phyloP scores from a whole-genome alignment of 2,888 invertebrate species.

The Dusona sp. region DNA sequence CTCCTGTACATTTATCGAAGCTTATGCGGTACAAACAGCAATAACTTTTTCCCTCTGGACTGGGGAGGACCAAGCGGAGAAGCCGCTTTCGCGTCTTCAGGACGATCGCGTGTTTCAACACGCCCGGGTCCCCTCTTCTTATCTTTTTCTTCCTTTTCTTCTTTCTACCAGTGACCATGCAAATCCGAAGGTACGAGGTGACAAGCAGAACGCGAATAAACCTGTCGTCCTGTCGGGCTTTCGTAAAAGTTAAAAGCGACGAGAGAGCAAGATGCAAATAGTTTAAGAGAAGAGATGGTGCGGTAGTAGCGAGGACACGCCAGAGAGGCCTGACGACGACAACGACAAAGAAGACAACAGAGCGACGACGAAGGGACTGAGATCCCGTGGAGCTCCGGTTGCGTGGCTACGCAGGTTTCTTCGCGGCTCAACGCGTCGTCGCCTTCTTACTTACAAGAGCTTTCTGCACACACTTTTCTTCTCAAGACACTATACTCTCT shows the following conservation, averaged over 20 bases:
- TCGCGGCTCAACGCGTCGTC: conserved; percentile 61
- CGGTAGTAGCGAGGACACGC: conserved; percentile 49
- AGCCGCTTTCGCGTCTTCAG: conserved; percentile 36
- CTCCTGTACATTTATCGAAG: conserved; percentile 47
- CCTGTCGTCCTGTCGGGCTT: conserved; percentile 74
- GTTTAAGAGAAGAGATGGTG: conserved; percentile 48
- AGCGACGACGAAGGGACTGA: conserved; percentile 40
- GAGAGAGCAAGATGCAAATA: conserved; percentile 63
- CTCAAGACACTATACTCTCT: conserved; percentile 21
- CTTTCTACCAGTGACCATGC: conserved; percentile 65
- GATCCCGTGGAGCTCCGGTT: conserved; percentile 50
- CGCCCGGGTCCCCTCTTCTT: conserved; percentile 24
- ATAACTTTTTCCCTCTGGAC: conserved; percentile 47
- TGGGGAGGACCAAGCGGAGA: conserved; percentile 36
- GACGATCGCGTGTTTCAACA: conserved; percentile 52
- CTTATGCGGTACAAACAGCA: conserved; percentile 38
- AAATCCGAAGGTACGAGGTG: conserved; percentile 76
- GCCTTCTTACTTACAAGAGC: conserved; percentile 50
- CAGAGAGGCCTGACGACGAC: conserved; percentile 56
- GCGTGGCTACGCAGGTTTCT: conserved; percentile 54
- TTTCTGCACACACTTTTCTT: conserved; percentile 49
- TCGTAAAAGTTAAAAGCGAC: conserved; percentile 75
- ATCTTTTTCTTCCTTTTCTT: conserved; percentile 3
- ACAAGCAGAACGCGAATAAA: conserved; percentile 73
- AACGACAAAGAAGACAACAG: conserved; percentile 43